A percentile compares a stretch with the other conserved stretches of the same genome.
Conservation (phyloP, 2,888 invertebrate genomes). For the Drosophila dives region DNA sequence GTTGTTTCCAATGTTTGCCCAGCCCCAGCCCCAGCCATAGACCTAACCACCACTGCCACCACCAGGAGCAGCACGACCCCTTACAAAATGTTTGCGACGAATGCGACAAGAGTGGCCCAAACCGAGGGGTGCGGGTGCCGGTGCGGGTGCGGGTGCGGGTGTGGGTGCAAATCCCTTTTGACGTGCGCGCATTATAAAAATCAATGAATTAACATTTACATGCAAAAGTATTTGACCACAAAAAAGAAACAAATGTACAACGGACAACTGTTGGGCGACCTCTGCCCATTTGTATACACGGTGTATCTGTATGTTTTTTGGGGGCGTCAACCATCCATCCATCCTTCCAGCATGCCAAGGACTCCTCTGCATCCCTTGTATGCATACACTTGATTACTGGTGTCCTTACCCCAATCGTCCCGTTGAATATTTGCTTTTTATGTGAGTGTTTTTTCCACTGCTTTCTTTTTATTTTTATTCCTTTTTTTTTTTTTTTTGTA, state of each 20-base stretch:
- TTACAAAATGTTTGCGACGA: constrained; percentile 46
- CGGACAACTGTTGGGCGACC: constrained; percentile 47
- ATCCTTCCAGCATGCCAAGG: constrained; percentile 7
- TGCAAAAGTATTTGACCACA: constrained; percentile 78
- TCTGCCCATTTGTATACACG: constrained; percentile 51
- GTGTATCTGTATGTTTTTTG: constrained; percentile 12
- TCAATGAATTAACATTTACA: constrained; percentile 80
- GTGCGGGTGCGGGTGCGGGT: not conserved
- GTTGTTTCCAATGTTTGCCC: constrained; percentile 50
- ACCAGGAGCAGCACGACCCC: not conserved
- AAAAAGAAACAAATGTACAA: constrained; percentile 79
- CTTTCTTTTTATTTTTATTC: constrained; percentile 23
- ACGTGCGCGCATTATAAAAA: constrained; percentile 75
- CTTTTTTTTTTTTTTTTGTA: constrained; percentile 6
- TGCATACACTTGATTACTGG: constrained; percentile 77
- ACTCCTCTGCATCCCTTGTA: constrained; percentile 54
- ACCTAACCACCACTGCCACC: not conserved
- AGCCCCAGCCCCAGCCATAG: not conserved
- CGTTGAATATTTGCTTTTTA: constrained; percentile 68
- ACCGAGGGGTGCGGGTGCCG: not conserved
- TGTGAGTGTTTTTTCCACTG: constrained; percentile 55
- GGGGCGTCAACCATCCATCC: constrained; percentile 22
- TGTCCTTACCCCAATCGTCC: constrained; percentile 51
- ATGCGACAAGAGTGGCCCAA: constrained; percentile 48
- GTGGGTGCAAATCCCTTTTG: constrained; percentile 58